phyloP scores from a whole-genome alignment of 1,140 invertebrate species.

The Antheraea mylitta region DNA sequence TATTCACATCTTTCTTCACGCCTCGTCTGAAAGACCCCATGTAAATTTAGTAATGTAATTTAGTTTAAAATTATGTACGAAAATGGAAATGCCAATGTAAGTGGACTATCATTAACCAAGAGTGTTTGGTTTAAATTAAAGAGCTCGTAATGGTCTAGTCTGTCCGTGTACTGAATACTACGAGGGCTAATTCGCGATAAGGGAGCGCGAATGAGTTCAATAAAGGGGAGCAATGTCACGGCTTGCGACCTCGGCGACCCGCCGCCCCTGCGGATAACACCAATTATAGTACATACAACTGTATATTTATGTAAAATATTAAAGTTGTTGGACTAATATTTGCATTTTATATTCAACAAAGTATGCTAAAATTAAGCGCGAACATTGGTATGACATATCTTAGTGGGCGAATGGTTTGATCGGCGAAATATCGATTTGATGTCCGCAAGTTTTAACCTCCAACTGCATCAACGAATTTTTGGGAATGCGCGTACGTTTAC shows the following conservation, averaged over 20 bases:
- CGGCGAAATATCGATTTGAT: too few relatives aligned
- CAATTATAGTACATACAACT: slow-evolving; percentile 43
- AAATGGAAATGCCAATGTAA: slow-evolving; percentile 70
- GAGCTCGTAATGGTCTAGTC: slow-evolving; percentile 57
- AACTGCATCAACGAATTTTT: too few relatives aligned
- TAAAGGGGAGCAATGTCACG: slow-evolving; percentile 52
- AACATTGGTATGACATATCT: too few relatives aligned
- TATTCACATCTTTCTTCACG: too few relatives aligned
- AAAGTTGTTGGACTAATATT: slow-evolving; percentile 1
- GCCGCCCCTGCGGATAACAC: slow-evolving; percentile 39
- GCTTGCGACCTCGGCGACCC: slow-evolving; percentile 38
- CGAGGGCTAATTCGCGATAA: slow-evolving; percentile 69
- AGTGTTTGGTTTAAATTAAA: slow-evolving; percentile 63
- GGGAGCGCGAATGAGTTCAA: slow-evolving; percentile 53
- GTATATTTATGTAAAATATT: slow-evolving; percentile 14
- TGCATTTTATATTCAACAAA: background rate
- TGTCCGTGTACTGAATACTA: slow-evolving; percentile 58
- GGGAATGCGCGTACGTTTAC: too few relatives aligned
- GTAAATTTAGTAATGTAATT: too few relatives aligned
- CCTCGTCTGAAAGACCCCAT: too few relatives aligned
- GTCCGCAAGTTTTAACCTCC: too few relatives aligned
- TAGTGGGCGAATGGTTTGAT: too few relatives aligned
- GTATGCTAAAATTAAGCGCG: background rate
- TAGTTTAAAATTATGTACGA: slow-evolving; percentile 20
- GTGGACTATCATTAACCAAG: slow-evolving; percentile 54